Base-by-base conservation (phyloP, 92 coral and sea anemone species). In the Heliopora coerulea region DNA sequence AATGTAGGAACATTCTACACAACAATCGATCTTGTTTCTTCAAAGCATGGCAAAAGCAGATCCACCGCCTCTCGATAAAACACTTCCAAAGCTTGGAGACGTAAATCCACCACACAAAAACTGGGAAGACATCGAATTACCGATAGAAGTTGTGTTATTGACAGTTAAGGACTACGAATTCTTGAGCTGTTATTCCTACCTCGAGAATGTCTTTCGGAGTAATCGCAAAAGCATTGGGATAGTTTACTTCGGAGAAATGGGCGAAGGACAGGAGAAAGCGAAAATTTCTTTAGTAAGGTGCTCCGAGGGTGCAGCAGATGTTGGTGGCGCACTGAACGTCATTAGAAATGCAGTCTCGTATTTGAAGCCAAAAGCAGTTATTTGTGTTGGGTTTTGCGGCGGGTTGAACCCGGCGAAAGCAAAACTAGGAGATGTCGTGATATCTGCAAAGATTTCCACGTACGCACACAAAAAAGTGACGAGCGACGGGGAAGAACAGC, bases 321-420 rank as follows among this genome's bases (percentile, higher is more conserved):
- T 79, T 0, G 61, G 70, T 7, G 82, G 81, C 0, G 44, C 86
- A 11, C 32, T 58, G 29, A 75, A 39, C 3, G 54, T 20, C 14
- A 72, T 82, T 23, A 59, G 32, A 25, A 82, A 46, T 2, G 75
- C 78, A 1, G 86, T 82, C 42, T 64, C 35, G 48, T 25, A 14
- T 5, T 75, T 82, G 39, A 35, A 33, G 13, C 86, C 86, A 21
- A 82, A 67, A 75, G 86, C 86, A 2, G 82, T 82, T 31, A 49
- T 75, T 32, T 82, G 86, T 31, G 72, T 66, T 19, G 86, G 86
- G 3, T 75, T 34, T 41, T 79, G 83, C 56, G 65, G 59, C 32
- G 49, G 52, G 12, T 7, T 79, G 3, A 44, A 68, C 23, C 28
- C 77, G 23, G 30, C n/a, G 18, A 56, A 79, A 68, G 56, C 65